Conservation (phyloP, 2,888 invertebrate species). For the Tetrapedia diversipes region DNA sequence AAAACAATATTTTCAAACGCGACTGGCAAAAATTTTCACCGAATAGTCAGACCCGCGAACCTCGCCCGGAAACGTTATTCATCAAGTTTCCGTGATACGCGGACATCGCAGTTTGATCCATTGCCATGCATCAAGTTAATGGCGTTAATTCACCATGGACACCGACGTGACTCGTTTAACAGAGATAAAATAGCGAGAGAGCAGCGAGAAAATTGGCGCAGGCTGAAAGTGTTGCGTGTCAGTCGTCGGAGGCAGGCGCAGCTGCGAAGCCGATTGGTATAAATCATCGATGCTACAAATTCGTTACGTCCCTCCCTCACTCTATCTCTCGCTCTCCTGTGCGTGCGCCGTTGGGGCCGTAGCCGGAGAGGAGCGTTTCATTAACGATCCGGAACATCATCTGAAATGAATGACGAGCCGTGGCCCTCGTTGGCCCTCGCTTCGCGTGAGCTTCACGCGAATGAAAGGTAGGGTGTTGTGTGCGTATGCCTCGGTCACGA, state of each 20-base stretch:
- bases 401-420: conserved; percentile 67
- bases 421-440: conserved; percentile 26
- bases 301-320: conserved; percentile 59
- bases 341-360: conserved; percentile 29
- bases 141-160: not conserved
- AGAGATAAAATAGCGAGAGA: not conserved
- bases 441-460: conserved; percentile 24
- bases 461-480: too few species aligned
- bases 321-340: too few species aligned
- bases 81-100: not conserved
- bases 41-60: too few species aligned
- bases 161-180: conserved; percentile 5
- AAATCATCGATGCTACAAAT: conserved; percentile 59
- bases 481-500: conserved; percentile 33
- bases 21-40: too few species aligned
- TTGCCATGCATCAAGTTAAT: not conserved
- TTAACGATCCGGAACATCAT: conserved; percentile 67
- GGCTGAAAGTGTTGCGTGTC: conserved; percentile 14
- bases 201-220: conserved; percentile 7
- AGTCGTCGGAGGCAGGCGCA: conserved; percentile 36
- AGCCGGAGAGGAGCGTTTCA: conserved; percentile 43
- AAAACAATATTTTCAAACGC: too few species aligned
- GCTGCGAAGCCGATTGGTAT: conserved; percentile 49
- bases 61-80: too few species aligned
- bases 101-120: not conserved